Percentiles rank a stretch among this genome's conserved stretches.
These are phyloP conservation scores for Sylvicola fuscatus DNA, from an alignment of 2,888 invertebrate genomes.

Conservation along the genomic window DNA sequence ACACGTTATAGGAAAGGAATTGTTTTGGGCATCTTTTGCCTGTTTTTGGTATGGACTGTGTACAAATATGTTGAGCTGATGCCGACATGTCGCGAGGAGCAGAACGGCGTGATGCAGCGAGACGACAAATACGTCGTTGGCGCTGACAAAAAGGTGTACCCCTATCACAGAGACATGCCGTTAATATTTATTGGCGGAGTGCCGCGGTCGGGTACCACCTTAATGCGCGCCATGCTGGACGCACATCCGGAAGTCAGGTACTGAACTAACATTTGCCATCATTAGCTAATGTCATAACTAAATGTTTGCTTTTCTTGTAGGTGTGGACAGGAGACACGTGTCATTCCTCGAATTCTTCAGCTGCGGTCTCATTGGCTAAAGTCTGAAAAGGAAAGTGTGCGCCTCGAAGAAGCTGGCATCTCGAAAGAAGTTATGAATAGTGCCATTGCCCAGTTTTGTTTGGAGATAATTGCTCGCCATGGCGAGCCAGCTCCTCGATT, in stretches of 20 bases:
- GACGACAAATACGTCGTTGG: slow-evolving; percentile 38
- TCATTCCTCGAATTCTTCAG: slow-evolving; percentile 90
- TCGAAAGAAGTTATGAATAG: slow-evolving; percentile 82
- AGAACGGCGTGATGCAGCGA: too few relatives aligned
- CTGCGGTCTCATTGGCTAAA: slow-evolving; percentile 91
- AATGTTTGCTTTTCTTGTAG: slow-evolving; percentile 18
- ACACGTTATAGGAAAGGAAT: too few relatives aligned
- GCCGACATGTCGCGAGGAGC: too few relatives aligned
- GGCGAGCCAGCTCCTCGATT: slow-evolving; percentile 86
- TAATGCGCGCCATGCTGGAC: slow-evolving; percentile 95
- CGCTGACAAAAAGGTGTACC: slow-evolving; percentile 40
- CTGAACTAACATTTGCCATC: too few relatives aligned
- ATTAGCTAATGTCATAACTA: too few relatives aligned
- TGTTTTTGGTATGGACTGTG: too few relatives aligned
- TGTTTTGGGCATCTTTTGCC: too few relatives aligned
- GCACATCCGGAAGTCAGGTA: slow-evolving; percentile 89
- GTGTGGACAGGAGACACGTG: slow-evolving; percentile 93
- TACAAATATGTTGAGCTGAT: too few relatives aligned
- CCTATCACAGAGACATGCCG: slow-evolving; percentile 75
- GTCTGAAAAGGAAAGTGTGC: slow-evolving; percentile 76
- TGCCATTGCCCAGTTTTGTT: slow-evolving; percentile 89
- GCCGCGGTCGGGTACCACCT: slow-evolving; percentile 90
- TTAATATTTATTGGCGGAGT: slow-evolving; percentile 95
- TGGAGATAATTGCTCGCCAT: slow-evolving; percentile 90
- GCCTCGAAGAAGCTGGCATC: slow-evolving; percentile 86